Percentiles rank a stretch among this genome's conserved stretches.
phyloP scores from a whole-genome alignment of 2,113 vertebrate species.

The Mola mola region DNA sequence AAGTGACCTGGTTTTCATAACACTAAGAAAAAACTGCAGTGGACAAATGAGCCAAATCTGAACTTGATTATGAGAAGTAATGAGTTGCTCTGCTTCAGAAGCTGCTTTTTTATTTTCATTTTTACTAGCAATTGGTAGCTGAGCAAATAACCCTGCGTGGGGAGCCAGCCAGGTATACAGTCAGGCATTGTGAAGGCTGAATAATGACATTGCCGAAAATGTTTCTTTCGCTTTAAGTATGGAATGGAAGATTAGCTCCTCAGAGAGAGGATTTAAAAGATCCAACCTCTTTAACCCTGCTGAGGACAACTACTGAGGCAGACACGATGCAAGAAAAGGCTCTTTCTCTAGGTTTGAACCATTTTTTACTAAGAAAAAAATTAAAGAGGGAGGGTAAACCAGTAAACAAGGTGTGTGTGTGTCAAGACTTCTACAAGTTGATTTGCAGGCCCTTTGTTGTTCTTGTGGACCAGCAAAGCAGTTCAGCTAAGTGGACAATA shows the following conservation, averaged over 20 bases:
- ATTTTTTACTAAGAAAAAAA: conserved; percentile 20
- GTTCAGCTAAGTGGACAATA: conserved; percentile 4
- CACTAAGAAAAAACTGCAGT: not conserved
- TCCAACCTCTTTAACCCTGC: conserved; percentile 37
- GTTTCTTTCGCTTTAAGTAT: conserved; percentile 61
- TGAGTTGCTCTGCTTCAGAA: conserved; percentile 42
- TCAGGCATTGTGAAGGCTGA: conserved; percentile 59
- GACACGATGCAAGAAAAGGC: conserved; percentile 38
- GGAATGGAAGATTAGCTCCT: conserved; percentile 67
- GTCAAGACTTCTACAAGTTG: conserved; percentile 18
- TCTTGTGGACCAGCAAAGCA: not conserved
- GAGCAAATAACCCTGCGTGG: conserved; percentile 38
- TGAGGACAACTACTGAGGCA: conserved; percentile 31
- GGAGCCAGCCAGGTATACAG: conserved; percentile 50
- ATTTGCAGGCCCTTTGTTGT: conserved; percentile 7
- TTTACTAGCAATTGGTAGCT: conserved; percentile 65
- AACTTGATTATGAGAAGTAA: conserved; percentile 56
- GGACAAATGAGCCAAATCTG: conserved; percentile 44
- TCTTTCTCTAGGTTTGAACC: conserved; percentile 11
- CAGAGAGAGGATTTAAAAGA: conserved; percentile 51
- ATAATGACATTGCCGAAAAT: conserved; percentile 67
- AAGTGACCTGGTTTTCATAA: conserved; percentile 36
- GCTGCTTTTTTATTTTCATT: conserved; percentile 27
- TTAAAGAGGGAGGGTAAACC: conserved; percentile 34
- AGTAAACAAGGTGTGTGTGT: conserved; percentile 6